Base-by-base conservation (phyloP, 2,797 vertebrate genomes). In the Fratercula arctica region DNA sequence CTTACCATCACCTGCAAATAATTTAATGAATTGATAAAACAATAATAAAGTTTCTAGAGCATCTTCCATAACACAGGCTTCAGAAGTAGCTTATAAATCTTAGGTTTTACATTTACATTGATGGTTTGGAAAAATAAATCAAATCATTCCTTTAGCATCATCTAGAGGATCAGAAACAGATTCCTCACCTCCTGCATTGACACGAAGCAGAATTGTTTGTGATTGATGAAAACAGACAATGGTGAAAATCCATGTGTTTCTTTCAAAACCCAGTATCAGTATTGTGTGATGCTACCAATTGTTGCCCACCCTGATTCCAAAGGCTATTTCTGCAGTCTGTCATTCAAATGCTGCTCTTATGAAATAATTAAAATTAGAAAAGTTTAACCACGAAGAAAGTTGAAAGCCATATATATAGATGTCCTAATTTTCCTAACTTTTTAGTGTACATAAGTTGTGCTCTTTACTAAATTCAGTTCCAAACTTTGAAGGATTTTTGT, bases 11-110 rank as follows among this genome's bases (percentile, higher is more conserved):
- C 25, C 60, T 79, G 24, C 23, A 79, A 89, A 77, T 18, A 91
- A 8, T 80, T 94, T 63, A 94, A 94, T 67, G 50, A 90, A 59
- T 46, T 67, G 60, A 88, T 82, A 59, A 81, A 91, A 74, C n/a
- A 92, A 67, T 60, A 80, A 56, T 28, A 64, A 87, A 78, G n/a
- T 60, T 88, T 90, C 24, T 67, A 79, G 39, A 93, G 19, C 24
- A 57, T 11, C n/a, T 90, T 51, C 64, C 6, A 1, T 29, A 78
- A 75, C n/a, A 54, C 25, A n/a, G 24, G 70, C 48, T 84, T 35
- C 25, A 18, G 23, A 73, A 67, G 17, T 14, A 24, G 31, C 37
- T 93, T 66, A 84, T 79, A 75, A 87, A 84, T 68, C 93, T 84
- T 69, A 16, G 53, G 13, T 6, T 53, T 74, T 48, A 53, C 17